A percentile compares a stretch with the other conserved stretches of the same genome.
phyloP scores from a whole-genome alignment of 2,113 vertebrate genomes.

The Urocynchramus pylzowi region DNA sequence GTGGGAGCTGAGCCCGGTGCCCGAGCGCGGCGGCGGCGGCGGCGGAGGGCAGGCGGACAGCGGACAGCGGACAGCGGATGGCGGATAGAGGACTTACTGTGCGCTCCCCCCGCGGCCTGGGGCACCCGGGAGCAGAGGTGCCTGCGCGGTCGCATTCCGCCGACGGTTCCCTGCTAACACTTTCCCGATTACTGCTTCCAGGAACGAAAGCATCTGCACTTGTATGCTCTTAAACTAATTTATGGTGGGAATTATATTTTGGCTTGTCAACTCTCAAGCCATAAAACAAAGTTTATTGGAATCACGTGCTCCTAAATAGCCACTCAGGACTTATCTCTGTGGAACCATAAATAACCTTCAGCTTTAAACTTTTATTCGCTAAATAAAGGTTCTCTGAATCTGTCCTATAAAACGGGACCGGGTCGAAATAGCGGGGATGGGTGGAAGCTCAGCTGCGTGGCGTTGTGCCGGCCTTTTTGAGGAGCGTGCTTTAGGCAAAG shows the following conservation, averaged over 20 bases:
- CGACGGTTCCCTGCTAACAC: conserved; percentile 75
- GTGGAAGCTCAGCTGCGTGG: conserved; percentile 32
- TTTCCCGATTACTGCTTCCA: conserved; percentile 81
- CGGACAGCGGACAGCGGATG: too few species aligned
- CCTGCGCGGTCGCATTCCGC: conserved; percentile 69
- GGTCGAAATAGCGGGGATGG: conserved; percentile 46
- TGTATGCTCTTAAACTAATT: conserved; percentile 95
- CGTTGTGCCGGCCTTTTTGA: conserved; percentile 42
- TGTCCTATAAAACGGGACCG: conserved; percentile 60
- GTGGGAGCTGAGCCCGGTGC: too few species aligned
- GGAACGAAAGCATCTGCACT: conserved; percentile 94
- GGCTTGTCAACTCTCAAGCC: conserved; percentile 99
- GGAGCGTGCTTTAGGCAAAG: background rate
- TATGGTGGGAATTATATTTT: conserved; percentile 99
- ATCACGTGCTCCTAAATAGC: conserved; percentile 97
- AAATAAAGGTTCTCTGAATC: conserved; percentile 78
- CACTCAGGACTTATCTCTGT: conserved; percentile 90
- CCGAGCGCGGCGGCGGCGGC: background rate
- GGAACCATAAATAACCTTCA: conserved; percentile 97
- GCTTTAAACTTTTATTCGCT: conserved; percentile 92
- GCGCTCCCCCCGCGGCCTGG: conserved; percentile 60
- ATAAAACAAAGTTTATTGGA: conserved; percentile 99
- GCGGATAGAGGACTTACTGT: conserved; percentile 81
- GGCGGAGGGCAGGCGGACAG: conserved; percentile 10
- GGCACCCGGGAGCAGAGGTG: conserved; percentile 54